Base-by-base conservation (phyloP, 1,140 invertebrate genomes). In the Papilio aristodemus region DNA sequence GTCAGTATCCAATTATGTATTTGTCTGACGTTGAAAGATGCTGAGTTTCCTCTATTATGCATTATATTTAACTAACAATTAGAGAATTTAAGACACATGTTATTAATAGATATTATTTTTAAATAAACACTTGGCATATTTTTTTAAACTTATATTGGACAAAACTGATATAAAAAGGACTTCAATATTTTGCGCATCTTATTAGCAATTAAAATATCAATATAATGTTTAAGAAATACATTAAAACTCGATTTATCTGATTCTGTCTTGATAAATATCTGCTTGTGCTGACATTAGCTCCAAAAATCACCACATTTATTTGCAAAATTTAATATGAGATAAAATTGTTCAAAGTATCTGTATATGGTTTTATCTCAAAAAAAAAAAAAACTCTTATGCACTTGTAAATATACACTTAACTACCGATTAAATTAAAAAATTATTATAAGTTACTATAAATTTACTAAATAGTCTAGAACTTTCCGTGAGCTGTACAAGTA, bases 331-430 rank as follows among this genome's bases (percentile, higher is more conserved):
- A 41, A 14, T 43, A 43, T 13, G 6, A 8, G 14, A 46, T 19
- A 43, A 43, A 43, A n/a, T 13, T 43, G 41, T 43, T 1, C 14
- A 14, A 59, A 36, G 11, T 6, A 38, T 10, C 32, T 19, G 22
- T 39, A 13, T 38, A 50, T 50, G 17, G 46, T n/a, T 14, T 5
- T 59, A 32, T 59, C 7, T 62, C 36, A 10, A 62, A 62, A 39
- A 41, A 38, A 41, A 10, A 62, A 62, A 39, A 41, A 38, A 41
- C 22, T 41, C 38, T 25, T 27, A 1, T n/a, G 22, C 63, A 66
- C 63, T 50, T 66, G 63, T 66, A 66, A 50, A 66, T 50, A 64
- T 50, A 39, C 63, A 66, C 63, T 66, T 50, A 66, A 17, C 27
- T n/a, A 64, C 13, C 19, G 1, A 43, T 22, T 41, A 64, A 64